Conservation (phyloP, 2,113 vertebrate species). For the Chaetodon auriga region DNA sequence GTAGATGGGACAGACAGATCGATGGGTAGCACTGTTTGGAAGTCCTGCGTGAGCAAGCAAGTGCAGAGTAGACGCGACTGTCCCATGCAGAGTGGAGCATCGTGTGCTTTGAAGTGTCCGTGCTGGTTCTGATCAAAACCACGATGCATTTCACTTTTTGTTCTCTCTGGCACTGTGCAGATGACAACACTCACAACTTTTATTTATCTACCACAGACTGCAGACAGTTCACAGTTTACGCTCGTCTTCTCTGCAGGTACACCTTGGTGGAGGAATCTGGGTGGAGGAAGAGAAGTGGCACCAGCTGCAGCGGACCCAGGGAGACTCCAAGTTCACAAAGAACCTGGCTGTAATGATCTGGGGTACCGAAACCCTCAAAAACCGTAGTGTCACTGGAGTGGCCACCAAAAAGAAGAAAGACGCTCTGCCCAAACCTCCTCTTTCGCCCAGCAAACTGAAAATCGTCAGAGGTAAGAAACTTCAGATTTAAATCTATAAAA, state of each 20-base stretch:
- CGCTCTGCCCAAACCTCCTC: slow-evolving; percentile 96
- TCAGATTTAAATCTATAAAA: not conserved
- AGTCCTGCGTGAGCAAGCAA: not conserved
- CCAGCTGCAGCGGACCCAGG: slow-evolving; percentile 98
- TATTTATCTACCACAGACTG: not conserved
- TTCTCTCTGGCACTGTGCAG: not conserved
- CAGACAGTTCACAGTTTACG: not conserved
- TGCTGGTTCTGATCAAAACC: not conserved
- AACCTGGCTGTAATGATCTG: slow-evolving; percentile 99
- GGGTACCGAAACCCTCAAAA: slow-evolving; percentile 99
- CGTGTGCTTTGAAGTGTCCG: no score
- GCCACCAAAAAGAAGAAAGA: slow-evolving; percentile 99
- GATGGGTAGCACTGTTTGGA: not conserved
- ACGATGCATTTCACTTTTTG: not conserved
- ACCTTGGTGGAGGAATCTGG: slow-evolving; percentile 98
- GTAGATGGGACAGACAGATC: not conserved
- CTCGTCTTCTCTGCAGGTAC: slow-evolving; percentile 86
- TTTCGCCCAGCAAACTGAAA: slow-evolving; percentile 98
- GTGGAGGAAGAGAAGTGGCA: slow-evolving; percentile 99
- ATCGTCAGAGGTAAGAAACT: slow-evolving; percentile 93
- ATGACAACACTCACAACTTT: not conserved
- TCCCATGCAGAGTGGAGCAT: not conserved
- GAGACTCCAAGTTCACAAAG: slow-evolving; percentile 99
- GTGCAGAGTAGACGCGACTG: not conserved
- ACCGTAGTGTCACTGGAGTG: slow-evolving; percentile 98